A percentile compares a stretch with the other conserved stretches of the same genome.
Evolutionary conservation across 1,140 invertebrate genomes (phyloP).

Genomic region (Drosophila neocordata): DNA sequence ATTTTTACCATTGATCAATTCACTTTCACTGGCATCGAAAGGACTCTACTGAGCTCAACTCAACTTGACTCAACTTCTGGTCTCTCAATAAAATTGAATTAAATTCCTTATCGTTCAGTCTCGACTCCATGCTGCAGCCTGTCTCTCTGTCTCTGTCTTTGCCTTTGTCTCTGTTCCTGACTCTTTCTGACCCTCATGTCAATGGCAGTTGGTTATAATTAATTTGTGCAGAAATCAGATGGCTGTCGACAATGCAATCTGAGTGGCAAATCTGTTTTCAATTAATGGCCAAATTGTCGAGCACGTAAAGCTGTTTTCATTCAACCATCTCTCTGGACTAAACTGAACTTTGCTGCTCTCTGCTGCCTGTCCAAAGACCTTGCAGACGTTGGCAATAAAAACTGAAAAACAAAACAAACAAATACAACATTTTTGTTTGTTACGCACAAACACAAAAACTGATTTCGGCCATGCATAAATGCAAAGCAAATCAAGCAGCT

Average conservation of each 20-base stretch:
- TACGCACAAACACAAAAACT: conserved; percentile 13
- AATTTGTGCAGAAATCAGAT: conserved; percentile 78
- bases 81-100: conserved; percentile 60
- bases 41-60: not conserved
- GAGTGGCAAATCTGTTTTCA: conserved; percentile 76
- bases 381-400: conserved; percentile 18
- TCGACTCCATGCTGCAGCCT: conserved; percentile 13
- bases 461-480: conserved; percentile 11
- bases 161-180: not conserved
- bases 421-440: conserved; percentile 20
- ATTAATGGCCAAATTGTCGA: conserved; percentile 78
- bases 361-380: not conserved
- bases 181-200: conserved; percentile 38
- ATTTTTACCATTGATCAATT: conserved; percentile 21
- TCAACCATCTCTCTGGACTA: conserved; percentile 23
- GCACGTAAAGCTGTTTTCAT: conserved; percentile 51
- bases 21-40: conserved; percentile 41
- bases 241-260: conserved; percentile 78
- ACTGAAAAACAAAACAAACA: conserved; percentile 31
- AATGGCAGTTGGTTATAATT: conserved; percentile 71
- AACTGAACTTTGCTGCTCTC: not conserved
- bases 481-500: not conserved
- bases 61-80: conserved; percentile 25
- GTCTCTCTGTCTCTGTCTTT: not conserved
- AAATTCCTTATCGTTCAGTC: conserved; percentile 32